Evolutionary conservation across 2,888 invertebrate genomes (phyloP).

Genomic region (Lumbricus terrestris): DNA sequence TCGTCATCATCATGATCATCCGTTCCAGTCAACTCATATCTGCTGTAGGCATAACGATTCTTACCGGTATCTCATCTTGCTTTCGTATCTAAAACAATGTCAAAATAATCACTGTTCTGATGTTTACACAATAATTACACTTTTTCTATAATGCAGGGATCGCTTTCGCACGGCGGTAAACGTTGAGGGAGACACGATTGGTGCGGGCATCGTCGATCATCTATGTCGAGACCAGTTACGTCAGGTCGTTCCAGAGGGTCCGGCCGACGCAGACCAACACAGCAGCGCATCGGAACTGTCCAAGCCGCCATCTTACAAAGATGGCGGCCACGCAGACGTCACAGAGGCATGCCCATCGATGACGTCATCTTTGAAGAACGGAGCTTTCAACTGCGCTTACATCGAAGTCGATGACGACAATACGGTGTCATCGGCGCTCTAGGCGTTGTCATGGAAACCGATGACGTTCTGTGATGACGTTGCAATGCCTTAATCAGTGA

Average conservation of each 20-base stretch:
- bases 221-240: slow-evolving; percentile 61
- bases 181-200: slow-evolving; percentile 91
- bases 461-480: not conserved
- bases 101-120: too few species aligned
- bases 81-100: not conserved
- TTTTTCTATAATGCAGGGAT: slow-evolving; percentile 53
- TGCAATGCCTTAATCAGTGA: not conserved
- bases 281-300: not conserved
- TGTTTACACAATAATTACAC: too few species aligned
- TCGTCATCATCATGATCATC: too few species aligned
- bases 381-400: not conserved
- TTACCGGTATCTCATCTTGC: too few species aligned
- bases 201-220: slow-evolving; percentile 85
- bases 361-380: not conserved
- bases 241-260: not conserved
- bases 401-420: not conserved
- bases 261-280: not conserved
- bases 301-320: slow-evolving; percentile 4
- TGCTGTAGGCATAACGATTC: too few species aligned
- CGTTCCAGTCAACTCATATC: too few species aligned
- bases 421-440: not conserved
- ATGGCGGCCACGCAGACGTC: not conserved
- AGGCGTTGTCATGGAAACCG: not conserved
- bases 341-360: not conserved
- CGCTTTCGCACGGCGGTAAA: slow-evolving; percentile 76